These are phyloP conservation scores for Tachyglossus aculeatus DNA, from an alignment of 2,797 vertebrate genomes.

Conservation along the genomic window DNA sequence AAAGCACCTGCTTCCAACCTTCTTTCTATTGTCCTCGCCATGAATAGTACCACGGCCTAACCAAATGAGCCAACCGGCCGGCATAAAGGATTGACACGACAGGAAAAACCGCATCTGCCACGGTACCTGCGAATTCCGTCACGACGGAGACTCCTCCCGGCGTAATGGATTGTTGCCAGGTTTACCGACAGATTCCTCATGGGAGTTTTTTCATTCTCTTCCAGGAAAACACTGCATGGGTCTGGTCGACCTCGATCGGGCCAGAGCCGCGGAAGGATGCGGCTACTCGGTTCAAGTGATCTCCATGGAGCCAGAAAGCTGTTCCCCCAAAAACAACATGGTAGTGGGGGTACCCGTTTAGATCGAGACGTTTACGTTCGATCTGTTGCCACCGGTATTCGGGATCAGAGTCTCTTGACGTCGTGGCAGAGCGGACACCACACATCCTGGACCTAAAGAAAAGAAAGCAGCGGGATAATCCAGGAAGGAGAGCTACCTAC, in stretches of 20 bases:
- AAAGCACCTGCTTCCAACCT: too few species aligned
- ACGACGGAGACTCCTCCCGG: fast-evolving
- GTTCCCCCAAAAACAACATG: constrained; percentile 98
- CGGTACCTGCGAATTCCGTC: neutral
- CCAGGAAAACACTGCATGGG: constrained; percentile 92
- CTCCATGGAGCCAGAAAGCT: constrained; percentile 95
- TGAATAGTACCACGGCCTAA: too few species aligned
- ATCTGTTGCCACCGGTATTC: constrained; percentile 32
- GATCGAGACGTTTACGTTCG: neutral
- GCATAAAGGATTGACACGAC: too few species aligned
- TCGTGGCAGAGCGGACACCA: constrained; percentile 27
- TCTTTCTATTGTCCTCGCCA: neutral
- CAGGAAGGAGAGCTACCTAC: constrained; percentile 33
- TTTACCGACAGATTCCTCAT: neutral
- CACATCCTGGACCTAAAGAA: constrained; percentile 35
- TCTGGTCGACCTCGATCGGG: constrained; percentile 94
- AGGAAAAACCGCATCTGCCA: neutral
- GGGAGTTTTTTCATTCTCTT: constrained; percentile 37
- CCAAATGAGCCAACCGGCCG: too few species aligned
- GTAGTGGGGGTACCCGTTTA: constrained; percentile 82
- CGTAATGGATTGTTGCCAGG: neutral
- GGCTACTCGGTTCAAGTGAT: constrained; percentile 87
- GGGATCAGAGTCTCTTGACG: constrained; percentile 11
- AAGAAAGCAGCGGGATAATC: constrained; percentile 38
- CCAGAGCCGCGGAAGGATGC: constrained; percentile 85